Percentiles rank a stretch among this genome's conserved stretches.
Conservation (phyloP, 2,113 vertebrate species). For the Nerophis ophidion region DNA sequence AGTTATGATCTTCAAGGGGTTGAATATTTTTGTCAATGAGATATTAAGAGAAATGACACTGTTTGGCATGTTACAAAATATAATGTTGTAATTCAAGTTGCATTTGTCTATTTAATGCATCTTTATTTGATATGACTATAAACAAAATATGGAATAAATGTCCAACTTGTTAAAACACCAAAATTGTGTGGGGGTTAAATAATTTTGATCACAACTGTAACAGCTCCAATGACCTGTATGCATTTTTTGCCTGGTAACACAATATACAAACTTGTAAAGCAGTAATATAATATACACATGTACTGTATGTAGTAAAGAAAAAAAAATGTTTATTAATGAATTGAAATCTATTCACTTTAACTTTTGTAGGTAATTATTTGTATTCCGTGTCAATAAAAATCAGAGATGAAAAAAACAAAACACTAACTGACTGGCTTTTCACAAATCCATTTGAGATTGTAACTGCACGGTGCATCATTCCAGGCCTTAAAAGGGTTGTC, state of each 20-base stretch:
- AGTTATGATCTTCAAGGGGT: too few relatives aligned
- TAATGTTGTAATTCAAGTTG: too few relatives aligned
- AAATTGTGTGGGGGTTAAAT: too few relatives aligned
- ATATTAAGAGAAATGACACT: too few relatives aligned
- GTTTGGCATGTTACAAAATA: too few relatives aligned
- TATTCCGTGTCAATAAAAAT: conserved; percentile 36
- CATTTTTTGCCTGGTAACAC: background rate
- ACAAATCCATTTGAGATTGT: conserved; percentile 66
- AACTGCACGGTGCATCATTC: conserved; percentile 64
- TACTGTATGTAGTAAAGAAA: conserved; percentile 30
- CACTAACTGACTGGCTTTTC: conserved; percentile 35
- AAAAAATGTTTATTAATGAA: conserved; percentile 28
- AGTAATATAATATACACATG: background rate
- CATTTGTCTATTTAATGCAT: too few relatives aligned
- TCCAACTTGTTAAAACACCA: too few relatives aligned
- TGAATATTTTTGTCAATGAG: too few relatives aligned
- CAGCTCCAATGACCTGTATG: background rate
- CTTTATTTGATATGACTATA: too few relatives aligned
- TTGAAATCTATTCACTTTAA: conserved; percentile 20
- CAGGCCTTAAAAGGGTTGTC: conserved; percentile 52
- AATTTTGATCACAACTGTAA: too few relatives aligned
- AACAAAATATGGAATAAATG: too few relatives aligned
- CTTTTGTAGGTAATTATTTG: conserved; percentile 29
- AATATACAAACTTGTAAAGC: conserved; percentile 28
- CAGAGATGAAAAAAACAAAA: background rate